A percentile compares a stretch with the other conserved stretches of the same genome.
These are phyloP conservation scores for Heloderma charlesbogerti DNA, from an alignment of 2,113 vertebrate species.

Conservation along the genomic window DNA sequence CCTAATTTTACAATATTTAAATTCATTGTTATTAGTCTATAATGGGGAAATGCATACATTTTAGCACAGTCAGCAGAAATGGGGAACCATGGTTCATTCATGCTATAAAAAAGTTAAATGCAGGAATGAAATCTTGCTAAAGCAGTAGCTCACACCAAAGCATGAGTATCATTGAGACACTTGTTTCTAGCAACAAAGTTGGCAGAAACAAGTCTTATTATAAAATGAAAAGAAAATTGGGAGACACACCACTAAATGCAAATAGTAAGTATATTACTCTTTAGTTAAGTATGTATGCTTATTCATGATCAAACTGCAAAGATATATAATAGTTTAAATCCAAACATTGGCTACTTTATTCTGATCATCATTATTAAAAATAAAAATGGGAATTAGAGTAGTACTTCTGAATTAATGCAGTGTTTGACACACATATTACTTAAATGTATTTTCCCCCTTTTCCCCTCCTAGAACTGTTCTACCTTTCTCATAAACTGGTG, in stretches of 20 bases:
- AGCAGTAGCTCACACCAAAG: neutral
- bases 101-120: neutral
- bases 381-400: neutral
- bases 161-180: neutral
- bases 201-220: neutral
- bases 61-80: neutral
- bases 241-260: neutral
- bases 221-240: neutral
- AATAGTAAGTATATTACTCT: neutral
- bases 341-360: neutral
- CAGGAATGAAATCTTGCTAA: neutral
- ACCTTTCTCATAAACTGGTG: conserved; percentile 98
- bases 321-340: neutral
- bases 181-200: neutral
- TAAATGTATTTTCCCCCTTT: conserved; percentile 42
- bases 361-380: neutral
- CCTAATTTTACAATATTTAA: neutral
- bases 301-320: no score
- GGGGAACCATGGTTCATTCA: neutral
- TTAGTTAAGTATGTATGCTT: neutral
- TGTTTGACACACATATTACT: neutral
- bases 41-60: neutral
- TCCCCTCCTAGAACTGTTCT: conserved; percentile 90
- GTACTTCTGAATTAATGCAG: neutral
- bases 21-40: neutral